These are phyloP conservation scores for Ginglymostoma cirratum DNA, from an alignment of 2,113 vertebrate genomes.

Conservation along the genomic window DNA sequence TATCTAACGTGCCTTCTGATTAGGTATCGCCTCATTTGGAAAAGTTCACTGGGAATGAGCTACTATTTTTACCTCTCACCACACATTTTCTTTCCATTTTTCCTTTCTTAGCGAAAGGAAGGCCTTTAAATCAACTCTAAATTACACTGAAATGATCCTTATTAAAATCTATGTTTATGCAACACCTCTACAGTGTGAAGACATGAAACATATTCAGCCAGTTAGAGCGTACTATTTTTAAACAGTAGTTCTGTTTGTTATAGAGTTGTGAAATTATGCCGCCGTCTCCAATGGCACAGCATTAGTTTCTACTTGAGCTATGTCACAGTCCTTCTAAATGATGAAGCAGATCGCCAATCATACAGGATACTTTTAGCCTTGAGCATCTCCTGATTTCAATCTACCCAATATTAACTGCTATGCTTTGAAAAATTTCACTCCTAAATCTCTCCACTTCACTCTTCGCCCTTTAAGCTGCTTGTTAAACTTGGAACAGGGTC, in stretches of 20 bases:
- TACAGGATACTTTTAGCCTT: not conserved
- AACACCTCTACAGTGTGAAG: not conserved
- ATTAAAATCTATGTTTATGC: not conserved
- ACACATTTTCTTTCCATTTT: not conserved
- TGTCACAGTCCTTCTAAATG: not conserved
- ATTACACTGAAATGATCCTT: not conserved
- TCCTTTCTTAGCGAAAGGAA: not conserved
- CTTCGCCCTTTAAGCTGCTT: not conserved
- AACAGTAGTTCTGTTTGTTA: not conserved
- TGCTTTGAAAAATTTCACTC: not conserved
- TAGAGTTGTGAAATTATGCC: not conserved
- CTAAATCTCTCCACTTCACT: not conserved
- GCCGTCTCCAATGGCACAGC: not conserved
- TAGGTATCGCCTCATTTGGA: not conserved
- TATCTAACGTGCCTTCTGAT: not conserved
- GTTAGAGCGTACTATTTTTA: constrained; percentile 23
- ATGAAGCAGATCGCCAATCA: not conserved
- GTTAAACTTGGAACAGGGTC: not conserved
- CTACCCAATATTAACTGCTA: too few species aligned
- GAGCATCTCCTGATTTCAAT: not conserved
- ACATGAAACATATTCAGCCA: not conserved
- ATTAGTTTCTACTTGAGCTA: not conserved
- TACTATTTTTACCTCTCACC: not conserved
- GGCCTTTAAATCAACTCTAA: not conserved
- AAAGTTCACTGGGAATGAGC: not conserved